Evolutionary conservation across 2,888 invertebrate species (phyloP), one percentile per base, ranked within the genome.

Genomic region (Watsonalla binaria): DNA sequence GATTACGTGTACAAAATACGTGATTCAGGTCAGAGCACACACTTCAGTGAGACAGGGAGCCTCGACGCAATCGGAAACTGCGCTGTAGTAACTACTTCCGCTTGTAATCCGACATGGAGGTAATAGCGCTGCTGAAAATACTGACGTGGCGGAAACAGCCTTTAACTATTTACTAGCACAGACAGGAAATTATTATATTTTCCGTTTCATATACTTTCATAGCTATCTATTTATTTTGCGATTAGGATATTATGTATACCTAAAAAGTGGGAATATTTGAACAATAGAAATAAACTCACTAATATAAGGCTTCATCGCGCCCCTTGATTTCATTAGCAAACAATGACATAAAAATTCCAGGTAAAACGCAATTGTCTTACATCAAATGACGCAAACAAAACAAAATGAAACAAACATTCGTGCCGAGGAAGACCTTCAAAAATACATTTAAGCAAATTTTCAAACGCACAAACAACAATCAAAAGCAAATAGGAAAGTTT

Each of bases 391-490:
- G 37, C 39, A 47, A 53, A 55, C 54, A 57, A 62, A 24, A 24
- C 24, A 4, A 24, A 24, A n/a, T 59, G 58, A 54, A 57, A 64
- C 55, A 57, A 51, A 52, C 55, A 37, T 6, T 9, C 1, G 37
- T 37, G 39, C 35, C 35, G 55, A 51, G 58, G 51, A 55, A 51
- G 53, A 58, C 11, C 42, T 42, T 47, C 14, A 54, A 61, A 54
- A 61, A 52, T 54, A 47, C 46, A 57, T 64, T 56, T 47, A 53
- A 57, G 53, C 61, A 62, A 57, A 61, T 67, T 45, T 53, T 53
- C 54, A 51, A 52, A 49, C 53, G 57, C 51, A 61, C 62, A 67
- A 70, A 74, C 70, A 66, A 70, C 64, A 72, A 73, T 75, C 72
- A 71, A 73, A 74, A 66, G 60, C 61, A 69, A 79, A 76, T 66